Base-by-base conservation (phyloP, 1,140 invertebrate genomes). In the Trypoxylus dichotomus region DNA sequence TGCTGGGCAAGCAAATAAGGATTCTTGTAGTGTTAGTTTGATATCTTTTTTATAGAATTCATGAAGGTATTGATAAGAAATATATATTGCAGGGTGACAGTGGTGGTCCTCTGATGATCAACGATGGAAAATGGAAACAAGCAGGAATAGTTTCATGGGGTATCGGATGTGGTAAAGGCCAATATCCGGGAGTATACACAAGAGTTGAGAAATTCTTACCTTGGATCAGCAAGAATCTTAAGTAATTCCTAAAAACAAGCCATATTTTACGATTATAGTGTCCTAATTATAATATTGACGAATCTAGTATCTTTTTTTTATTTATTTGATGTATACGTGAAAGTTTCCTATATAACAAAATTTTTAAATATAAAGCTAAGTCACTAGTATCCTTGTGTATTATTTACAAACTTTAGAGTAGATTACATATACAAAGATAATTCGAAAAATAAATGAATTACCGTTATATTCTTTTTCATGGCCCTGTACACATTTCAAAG, bases 101-200 rank as follows among this genome's bases (percentile, higher is more conserved):
- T 82, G 96, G 96, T 10, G 96, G 96, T 72, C 95, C 96, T 1
- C 87, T 98, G 82, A 94, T 96, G 89, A 91, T 96, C 13, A 92
- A 93, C 80, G 90, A 93, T 58, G 93, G 92, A 29, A 90, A 91
- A 77, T 95, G 94, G 92, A 93, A 90, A 0, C 93, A 95, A 88
- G 93, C 96, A 1, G 97, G 96, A 41, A 92, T 98, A 13, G 95
- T 97, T 0, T 96, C 95, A 15, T 98, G 95, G 94, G 97, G 97
- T 27, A 95, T 96, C 81, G 95, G 96, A 29, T 98, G 96, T 84
- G 96, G 96, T 7, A 94, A 96, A 88, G 93, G 93, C 25, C 92
- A 95, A 85, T 95, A 94, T 87, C 96, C 96, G 0, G 96, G 96
- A 11, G 95, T 97, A 0, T 97, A 97, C 85, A 92, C 83, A 2